These are phyloP conservation scores for Tetragonisca angustula DNA, from an alignment of 2,888 invertebrate genomes.

Conservation along the genomic window DNA sequence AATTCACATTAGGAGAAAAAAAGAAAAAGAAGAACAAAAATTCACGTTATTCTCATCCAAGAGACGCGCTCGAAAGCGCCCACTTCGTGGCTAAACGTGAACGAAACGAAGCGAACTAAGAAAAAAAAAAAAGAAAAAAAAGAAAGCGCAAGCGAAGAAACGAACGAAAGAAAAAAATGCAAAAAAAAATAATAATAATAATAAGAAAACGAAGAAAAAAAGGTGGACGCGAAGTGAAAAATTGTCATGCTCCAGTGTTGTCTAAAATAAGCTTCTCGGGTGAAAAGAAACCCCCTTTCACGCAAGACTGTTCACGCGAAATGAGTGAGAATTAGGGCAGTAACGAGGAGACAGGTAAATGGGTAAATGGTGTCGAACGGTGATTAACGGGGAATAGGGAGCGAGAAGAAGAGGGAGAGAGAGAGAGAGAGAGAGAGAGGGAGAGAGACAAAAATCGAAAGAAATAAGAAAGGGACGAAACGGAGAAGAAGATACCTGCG, in stretches of 20 bases:
- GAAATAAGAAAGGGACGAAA: slow-evolving; percentile 40
- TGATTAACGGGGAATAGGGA: neutral
- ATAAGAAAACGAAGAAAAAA: slow-evolving; percentile 9
- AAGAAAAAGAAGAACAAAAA: neutral
- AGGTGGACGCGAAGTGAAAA: neutral
- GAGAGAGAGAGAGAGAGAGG: slow-evolving; percentile 23
- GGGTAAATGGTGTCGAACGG: slow-evolving; percentile 7
- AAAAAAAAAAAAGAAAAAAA: neutral
- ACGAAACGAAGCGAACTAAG: slow-evolving; percentile 25
- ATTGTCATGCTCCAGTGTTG: slow-evolving; percentile 59
- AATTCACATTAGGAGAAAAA: neutral
- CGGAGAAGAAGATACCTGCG: slow-evolving; percentile 70
- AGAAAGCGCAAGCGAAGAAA: slow-evolving; percentile 4
- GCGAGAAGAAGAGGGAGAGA: slow-evolving; percentile 38
- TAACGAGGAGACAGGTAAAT: slow-evolving; percentile 24
- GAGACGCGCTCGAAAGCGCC: slow-evolving; percentile 63
- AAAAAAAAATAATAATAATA: neutral
- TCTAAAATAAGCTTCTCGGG: slow-evolving; percentile 63
- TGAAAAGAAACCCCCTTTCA: slow-evolving; percentile 44
- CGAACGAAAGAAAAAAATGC: slow-evolving; percentile 14
- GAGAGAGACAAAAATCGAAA: slow-evolving; percentile 28
- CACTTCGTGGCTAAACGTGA: slow-evolving; percentile 60
- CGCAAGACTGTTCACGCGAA: slow-evolving; percentile 59
- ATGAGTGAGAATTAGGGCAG: slow-evolving; percentile 47
- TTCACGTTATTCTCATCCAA: neutral